Percentiles rank a stretch among this genome's conserved stretches.
These are phyloP conservation scores for Todus mexicanus DNA, from an alignment of 2,797 vertebrate species.

Conservation along the genomic window DNA sequence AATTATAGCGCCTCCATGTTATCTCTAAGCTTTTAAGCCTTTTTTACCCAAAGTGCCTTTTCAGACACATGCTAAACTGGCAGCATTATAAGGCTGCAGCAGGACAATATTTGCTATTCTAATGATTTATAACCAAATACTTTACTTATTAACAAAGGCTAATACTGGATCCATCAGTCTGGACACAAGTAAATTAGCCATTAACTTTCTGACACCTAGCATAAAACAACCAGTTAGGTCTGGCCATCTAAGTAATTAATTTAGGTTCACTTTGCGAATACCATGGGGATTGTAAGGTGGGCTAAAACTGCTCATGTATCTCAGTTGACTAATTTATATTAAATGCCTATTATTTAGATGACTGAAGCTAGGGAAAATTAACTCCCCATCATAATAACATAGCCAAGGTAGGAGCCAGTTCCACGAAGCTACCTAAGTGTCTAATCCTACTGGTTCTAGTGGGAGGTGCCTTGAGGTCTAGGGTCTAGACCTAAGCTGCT, in stretches of 20 bases:
- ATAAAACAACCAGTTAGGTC: slow-evolving; percentile 50
- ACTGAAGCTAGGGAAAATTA: not conserved
- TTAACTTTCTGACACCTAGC: slow-evolving; percentile 36
- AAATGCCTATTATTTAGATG: slow-evolving; percentile 21
- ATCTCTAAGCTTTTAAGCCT: slow-evolving; percentile 6
- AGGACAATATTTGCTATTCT: slow-evolving; percentile 2
- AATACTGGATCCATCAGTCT: slow-evolving; percentile 12
- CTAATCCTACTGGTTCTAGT: not conserved
- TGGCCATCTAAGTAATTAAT: slow-evolving; percentile 38
- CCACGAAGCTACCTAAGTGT: not conserved
- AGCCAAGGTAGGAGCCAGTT: not conserved
- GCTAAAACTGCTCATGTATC: slow-evolving; percentile 7
- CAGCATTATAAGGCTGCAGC: not conserved
- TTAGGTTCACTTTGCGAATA: slow-evolving; percentile 8
- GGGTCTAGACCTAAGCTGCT: not conserved
- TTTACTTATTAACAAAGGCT: slow-evolving; percentile 37
- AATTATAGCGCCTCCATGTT: slow-evolving; percentile 16
- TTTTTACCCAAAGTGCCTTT: not conserved
- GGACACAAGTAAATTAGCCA: slow-evolving; percentile 34
- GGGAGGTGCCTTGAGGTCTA: not conserved
- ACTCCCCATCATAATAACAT: not conserved
- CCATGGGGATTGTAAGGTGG: slow-evolving; percentile 20
- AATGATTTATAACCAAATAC: slow-evolving; percentile 47
- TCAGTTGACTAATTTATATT: slow-evolving; percentile 45
- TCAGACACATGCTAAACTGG: not conserved